A percentile compares a stretch with the other conserved stretches of the same genome.
Evolutionary conservation across 2,888 invertebrate species (phyloP).

Genomic region (Xestia ashworthii): DNA sequence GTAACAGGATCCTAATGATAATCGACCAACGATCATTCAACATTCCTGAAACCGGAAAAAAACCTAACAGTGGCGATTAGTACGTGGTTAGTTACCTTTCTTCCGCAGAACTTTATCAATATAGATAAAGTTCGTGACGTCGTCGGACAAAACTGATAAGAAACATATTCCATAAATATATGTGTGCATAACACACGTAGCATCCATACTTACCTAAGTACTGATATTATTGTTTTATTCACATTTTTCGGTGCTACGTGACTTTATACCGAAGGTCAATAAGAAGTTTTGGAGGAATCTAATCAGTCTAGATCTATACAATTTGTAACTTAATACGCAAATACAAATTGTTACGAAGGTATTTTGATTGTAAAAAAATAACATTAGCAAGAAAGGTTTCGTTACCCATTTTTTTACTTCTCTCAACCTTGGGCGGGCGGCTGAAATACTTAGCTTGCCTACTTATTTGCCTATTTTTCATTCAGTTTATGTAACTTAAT

Average conservation of each 20-base stretch:
- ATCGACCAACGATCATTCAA: slow-evolving; percentile 9
- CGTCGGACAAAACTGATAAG: slow-evolving; percentile 74
- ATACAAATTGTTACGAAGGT: slow-evolving; percentile 56
- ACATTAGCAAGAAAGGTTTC: slow-evolving; percentile 52
- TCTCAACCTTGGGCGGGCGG: slow-evolving; percentile 53
- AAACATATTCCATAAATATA: slow-evolving; percentile 67
- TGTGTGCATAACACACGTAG: slow-evolving; percentile 71
- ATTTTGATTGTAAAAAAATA: slow-evolving; percentile 59
- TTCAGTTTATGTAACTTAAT: slow-evolving; percentile 18
- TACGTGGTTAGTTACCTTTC: slow-evolving; percentile 79
- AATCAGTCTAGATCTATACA: slow-evolving; percentile 63
- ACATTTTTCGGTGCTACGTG: slow-evolving; percentile 66
- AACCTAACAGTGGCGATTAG: slow-evolving; percentile 68
- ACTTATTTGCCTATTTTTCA: slow-evolving; percentile 7
- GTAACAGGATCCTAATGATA: background rate
- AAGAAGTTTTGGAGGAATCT: slow-evolving; percentile 62
- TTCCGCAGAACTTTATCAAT: slow-evolving; percentile 82
- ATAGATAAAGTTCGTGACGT: slow-evolving; percentile 82
- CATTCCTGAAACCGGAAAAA: slow-evolving; percentile 41
- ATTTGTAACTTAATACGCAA: slow-evolving; percentile 47
- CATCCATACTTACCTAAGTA: slow-evolving; percentile 51
- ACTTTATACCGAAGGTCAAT: slow-evolving; percentile 64
- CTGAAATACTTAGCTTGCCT: slow-evolving; percentile 41
- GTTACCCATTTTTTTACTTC: slow-evolving; percentile 50
- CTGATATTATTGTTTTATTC: slow-evolving; percentile 55